Conservation (phyloP, 2,797 vertebrate species). For the Ficedula albicollis region DNA sequence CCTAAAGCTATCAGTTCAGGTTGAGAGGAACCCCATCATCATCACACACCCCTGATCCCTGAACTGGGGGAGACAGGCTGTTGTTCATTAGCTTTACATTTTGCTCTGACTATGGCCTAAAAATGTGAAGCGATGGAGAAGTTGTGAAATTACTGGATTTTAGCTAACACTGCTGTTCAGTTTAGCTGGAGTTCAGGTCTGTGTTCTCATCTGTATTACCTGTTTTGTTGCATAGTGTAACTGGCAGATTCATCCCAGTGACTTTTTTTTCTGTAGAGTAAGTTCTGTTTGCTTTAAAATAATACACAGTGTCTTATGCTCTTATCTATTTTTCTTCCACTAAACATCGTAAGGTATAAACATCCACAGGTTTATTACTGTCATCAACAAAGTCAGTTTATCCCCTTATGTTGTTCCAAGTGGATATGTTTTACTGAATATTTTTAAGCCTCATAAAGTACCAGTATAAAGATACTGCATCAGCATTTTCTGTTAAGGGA, state of each 20-base stretch:
- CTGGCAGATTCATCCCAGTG: background rate
- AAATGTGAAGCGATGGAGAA: background rate
- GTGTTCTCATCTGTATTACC: background rate
- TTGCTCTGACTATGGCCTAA: background rate
- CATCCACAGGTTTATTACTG: background rate
- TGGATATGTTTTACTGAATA: background rate
- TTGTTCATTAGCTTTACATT: background rate
- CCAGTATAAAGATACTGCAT: background rate
- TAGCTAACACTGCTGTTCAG: background rate
- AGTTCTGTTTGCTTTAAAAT: background rate
- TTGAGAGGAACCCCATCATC: accelerated
- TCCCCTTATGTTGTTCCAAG: background rate
- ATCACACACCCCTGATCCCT: background rate
- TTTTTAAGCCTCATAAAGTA: background rate
- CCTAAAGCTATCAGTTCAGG: background rate
- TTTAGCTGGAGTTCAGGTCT: background rate
- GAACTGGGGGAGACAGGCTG: background rate
- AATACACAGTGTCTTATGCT: background rate
- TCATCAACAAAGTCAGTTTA: background rate
- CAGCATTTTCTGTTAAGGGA: background rate
- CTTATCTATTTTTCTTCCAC: background rate
- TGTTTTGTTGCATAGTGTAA: background rate
- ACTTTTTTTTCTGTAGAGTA: background rate
- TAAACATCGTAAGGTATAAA: background rate
- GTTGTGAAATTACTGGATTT: background rate